Base-by-base conservation (phyloP, 2,888 invertebrate species). In the Pyrochroa serraticornis region DNA sequence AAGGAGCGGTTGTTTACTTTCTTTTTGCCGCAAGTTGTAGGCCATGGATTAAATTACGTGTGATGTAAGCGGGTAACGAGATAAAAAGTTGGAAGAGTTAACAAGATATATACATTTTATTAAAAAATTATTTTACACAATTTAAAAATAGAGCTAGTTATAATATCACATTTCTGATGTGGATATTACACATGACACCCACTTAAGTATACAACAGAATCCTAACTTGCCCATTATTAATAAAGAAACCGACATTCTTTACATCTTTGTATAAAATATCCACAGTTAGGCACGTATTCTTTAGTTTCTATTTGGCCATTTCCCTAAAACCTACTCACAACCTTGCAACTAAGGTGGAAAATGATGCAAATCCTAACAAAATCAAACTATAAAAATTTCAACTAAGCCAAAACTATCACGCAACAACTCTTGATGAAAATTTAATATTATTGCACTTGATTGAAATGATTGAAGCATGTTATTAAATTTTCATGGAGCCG, bases 111-210 rank as follows among this genome's bases (percentile, higher is more conserved):
- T 22, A 22, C 22, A 22, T 22, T 22, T 50, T 49, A 9, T 37
- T 58, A 53, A 54, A 59, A 59, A 59, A 54, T 45, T 49, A 49
- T 44, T 54, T 10, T 61, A 61, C 51, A 61, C 42, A 53, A 56
- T 58, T 56, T 45, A 48, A 45, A 59, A 58, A 56, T 52, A 46
- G 46, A 58, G 44, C 43, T 57, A 58, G 49, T 60, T 55, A 84
- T 85, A 86, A 85, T 86, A 86, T 86, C 86, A 86, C 86, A 86
- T 85, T 85, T 85, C 85, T 85, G 79, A 86, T 85, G 85, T 85
- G 85, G 85, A 85, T 86, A 85, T 85, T 85, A 85, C 82, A 71
- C 73, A 67, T 76, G 76, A 77, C 75, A 73, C 66, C 51, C 51
- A 39, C 33, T 36, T 41, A 59, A 46, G 45, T 55, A 49, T 42